Evolutionary conservation across 2,113 vertebrate genomes (phyloP), one percentile per base, ranked within the genome.

Genomic region (Alligator sinensis): DNA sequence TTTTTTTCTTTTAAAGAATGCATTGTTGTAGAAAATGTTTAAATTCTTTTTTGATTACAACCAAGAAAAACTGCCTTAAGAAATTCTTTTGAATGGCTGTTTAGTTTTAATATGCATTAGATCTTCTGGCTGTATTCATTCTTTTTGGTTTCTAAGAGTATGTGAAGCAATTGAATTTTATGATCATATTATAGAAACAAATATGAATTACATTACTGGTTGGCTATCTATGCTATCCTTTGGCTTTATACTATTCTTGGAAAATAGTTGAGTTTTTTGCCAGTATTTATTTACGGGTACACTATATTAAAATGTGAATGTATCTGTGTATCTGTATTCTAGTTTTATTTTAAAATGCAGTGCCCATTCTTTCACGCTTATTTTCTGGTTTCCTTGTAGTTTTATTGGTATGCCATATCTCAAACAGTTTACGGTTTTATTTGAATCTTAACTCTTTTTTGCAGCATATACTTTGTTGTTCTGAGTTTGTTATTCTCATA

Each of bases 401-500:
- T 7, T 30, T 17, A 59, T 27, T 55, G 61, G 7, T 30, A 7
- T 57, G 18, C 11, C 61, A 68, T 83, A 9, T 62, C 93, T 54
- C 25, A 22, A 86, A 28, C 34, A 93, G 5, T 57, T 79, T 92
- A 27, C 22, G 91, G 22, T 11, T 61, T 86, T 75, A 34, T 64
- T 76, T 79, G 68, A 27, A n/a, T 84, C 27, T 60, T 79, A 6
- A 19, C 10, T 58, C 30, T 78, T 93, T 87, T 63, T 68, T 86
- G 85, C 1, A 5, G 34, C 0, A 0, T 84, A 16, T 55, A 7
- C 15, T 60, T 9, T 8, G 10, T n/a, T 34, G 9, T 72, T 47
- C 47, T 47, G 47, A 47, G 47, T 47, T 47, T 47, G 21, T 72
- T 70, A 70, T 55, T 86, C 89, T 91, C 83, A 10, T 9, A 3